phyloP scores from a whole-genome alignment of 1,140 invertebrate species.

The Anoplolepis gracilipes region DNA sequence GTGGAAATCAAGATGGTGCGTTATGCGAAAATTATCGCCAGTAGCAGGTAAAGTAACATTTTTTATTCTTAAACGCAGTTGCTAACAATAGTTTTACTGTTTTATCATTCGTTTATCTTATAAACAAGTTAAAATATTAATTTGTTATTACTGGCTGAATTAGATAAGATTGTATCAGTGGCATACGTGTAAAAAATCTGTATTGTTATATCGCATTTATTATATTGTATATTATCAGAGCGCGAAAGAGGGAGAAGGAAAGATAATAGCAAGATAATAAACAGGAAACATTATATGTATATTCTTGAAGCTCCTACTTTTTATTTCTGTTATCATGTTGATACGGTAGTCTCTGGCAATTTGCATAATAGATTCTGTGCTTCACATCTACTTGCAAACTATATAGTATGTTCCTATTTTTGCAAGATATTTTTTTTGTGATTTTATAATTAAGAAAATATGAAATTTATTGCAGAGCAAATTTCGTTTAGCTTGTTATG shows the following conservation, averaged over 20 bases:
- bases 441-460: constrained; percentile 8
- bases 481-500: not conserved
- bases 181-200: not conserved
- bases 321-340: constrained; percentile 38
- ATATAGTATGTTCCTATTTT: constrained; percentile 7
- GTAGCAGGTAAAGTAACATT: constrained; percentile 90
- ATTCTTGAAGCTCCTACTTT: constrained; percentile 43
- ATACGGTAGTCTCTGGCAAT: constrained; percentile 48
- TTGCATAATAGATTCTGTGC: constrained; percentile 53
- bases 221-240: not conserved
- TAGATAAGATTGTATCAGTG: constrained; percentile 42
- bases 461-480: not conserved
- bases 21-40: constrained; percentile 93
- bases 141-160: constrained; percentile 22
- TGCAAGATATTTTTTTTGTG: constrained; percentile 3
- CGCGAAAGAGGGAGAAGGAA: not conserved
- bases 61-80: not conserved
- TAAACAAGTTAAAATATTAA: constrained; percentile 26
- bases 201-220: constrained; percentile 1
- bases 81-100: not conserved
- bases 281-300: constrained; percentile 43
- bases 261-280: constrained; percentile 45
- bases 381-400: constrained; percentile 23
- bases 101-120: constrained; percentile 4
- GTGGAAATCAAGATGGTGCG: constrained; percentile 94